phyloP scores from a whole-genome alignment of 2,113 vertebrate species.

The Odobenus rosmarus region DNA sequence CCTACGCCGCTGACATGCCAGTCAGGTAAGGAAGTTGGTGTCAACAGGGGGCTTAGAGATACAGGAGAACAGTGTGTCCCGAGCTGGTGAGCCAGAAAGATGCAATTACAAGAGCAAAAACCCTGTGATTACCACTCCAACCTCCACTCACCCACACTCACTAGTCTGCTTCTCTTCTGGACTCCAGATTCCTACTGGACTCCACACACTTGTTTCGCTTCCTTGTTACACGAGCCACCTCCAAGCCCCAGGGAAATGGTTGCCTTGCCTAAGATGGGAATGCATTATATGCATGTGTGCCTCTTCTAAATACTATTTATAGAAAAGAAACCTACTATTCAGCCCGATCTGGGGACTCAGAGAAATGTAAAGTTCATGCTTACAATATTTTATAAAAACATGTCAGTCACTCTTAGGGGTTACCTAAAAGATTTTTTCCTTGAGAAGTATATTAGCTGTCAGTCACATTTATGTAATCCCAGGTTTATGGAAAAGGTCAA shows the following conservation, averaged over 20 bases:
- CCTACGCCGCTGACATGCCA: accelerated
- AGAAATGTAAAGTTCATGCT: constrained; percentile 12
- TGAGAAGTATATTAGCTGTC: background rate
- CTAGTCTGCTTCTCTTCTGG: background rate
- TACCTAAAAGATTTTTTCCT: background rate
- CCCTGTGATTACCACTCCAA: background rate
- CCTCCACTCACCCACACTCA: background rate
- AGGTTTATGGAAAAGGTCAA: constrained; percentile 21
- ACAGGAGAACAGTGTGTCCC: background rate
- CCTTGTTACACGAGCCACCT: background rate
- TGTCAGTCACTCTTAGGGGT: background rate
- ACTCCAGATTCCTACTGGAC: background rate
- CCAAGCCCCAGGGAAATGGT: background rate
- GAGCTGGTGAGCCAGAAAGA: background rate
- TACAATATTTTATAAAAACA: constrained; percentile 25
- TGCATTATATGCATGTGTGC: background rate
- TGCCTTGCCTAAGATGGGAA: background rate
- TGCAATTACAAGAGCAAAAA: background rate
- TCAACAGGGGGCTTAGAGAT: background rate
- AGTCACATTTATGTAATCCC: constrained; percentile 1
- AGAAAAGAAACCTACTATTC: background rate
- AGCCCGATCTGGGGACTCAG: background rate
- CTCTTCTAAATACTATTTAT: background rate
- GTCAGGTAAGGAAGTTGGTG: background rate
- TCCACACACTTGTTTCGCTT: background rate